These are phyloP conservation scores for Hemitrygon akajei DNA, from an alignment of 2,797 vertebrate genomes.

Conservation along the genomic window DNA sequence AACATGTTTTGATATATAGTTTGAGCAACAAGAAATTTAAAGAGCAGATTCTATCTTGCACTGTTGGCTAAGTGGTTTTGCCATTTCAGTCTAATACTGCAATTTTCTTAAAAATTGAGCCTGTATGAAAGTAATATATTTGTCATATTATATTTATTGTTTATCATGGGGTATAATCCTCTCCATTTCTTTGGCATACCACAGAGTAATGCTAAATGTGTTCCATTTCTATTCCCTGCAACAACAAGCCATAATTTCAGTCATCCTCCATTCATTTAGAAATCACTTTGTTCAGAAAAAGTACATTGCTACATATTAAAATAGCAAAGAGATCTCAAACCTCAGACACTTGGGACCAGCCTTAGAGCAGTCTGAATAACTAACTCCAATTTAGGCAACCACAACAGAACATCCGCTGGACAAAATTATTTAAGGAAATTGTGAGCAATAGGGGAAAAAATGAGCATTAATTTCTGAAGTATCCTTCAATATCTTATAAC, in stretches of 20 bases:
- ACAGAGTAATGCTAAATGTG: background rate
- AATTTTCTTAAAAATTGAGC: background rate
- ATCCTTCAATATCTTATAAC: too few relatives aligned
- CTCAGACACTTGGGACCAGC: background rate
- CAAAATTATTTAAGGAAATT: too few relatives aligned
- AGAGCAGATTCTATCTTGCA: background rate
- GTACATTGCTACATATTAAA: background rate
- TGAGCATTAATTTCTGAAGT: too few relatives aligned
- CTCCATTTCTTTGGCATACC: background rate
- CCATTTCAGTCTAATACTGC: background rate
- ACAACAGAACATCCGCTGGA: too few relatives aligned
- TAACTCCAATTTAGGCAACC: background rate
- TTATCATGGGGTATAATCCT: background rate
- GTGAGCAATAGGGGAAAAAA: too few relatives aligned
- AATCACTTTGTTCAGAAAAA: background rate
- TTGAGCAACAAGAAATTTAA: background rate
- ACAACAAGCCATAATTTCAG: background rate
- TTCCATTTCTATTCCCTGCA: background rate
- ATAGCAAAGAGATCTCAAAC: background rate
- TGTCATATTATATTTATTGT: background rate
- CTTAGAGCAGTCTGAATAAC: background rate
- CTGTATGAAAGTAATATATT: background rate
- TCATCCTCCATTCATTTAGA: background rate
- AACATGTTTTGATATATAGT: background rate
- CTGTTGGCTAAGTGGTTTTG: background rate